phyloP scores from a whole-genome alignment of 64 coral and sea anemone species.

The Pachyseris speciosa region DNA sequence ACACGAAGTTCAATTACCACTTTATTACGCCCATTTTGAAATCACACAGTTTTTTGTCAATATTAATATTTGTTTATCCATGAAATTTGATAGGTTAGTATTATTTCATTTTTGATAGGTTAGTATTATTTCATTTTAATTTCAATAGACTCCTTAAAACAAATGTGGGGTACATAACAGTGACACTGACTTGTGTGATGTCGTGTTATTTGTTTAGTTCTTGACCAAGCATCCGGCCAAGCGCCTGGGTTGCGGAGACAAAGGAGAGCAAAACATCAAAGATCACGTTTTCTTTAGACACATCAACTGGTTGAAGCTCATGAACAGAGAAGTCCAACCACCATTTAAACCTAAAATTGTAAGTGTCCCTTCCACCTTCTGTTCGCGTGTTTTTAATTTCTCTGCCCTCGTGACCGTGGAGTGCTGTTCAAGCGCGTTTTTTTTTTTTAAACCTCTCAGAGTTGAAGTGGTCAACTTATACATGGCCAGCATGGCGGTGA shows the following conservation, averaged over 20 bases:
- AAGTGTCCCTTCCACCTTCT: constrained; percentile 20
- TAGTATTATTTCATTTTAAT: too few relatives aligned
- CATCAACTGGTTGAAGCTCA: constrained; percentile 91
- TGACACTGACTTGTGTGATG: neutral
- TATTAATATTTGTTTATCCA: too few relatives aligned
- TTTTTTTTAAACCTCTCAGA: too few relatives aligned
- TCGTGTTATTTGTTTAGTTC: constrained; percentile 60
- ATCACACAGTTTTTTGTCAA: too few relatives aligned
- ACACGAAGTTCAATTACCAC: too few relatives aligned
- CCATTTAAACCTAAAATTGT: constrained; percentile 99
- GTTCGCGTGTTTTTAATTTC: neutral
- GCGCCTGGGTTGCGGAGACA: constrained; percentile 82
- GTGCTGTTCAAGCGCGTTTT: neutral
- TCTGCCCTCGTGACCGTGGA: neutral
- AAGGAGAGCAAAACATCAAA: constrained; percentile 87
- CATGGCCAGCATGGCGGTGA: too few relatives aligned
- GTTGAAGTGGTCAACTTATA: too few relatives aligned
- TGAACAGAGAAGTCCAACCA: constrained; percentile 90
- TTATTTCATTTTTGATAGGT: too few relatives aligned
- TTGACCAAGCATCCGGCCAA: constrained; percentile 96
- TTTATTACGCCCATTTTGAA: too few relatives aligned
- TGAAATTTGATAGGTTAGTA: too few relatives aligned
- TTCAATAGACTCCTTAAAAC: neutral
- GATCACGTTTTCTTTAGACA: constrained; percentile 98
- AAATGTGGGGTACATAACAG: neutral